Conservation (phyloP, 2,888 invertebrate genomes). For the Lasioglossum malachurum region DNA sequence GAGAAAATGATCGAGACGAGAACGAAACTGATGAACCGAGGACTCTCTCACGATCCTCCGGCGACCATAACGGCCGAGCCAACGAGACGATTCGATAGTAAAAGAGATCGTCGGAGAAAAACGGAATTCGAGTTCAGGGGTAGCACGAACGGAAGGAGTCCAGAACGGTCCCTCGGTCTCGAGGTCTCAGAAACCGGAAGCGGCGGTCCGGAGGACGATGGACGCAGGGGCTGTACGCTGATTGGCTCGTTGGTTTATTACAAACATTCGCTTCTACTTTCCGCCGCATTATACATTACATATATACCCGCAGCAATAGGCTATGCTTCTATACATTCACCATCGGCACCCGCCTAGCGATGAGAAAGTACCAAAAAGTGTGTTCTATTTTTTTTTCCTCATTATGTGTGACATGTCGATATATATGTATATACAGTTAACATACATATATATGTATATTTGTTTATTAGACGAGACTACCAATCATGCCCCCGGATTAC, state of each 20-base stretch:
- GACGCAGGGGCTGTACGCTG: constrained; percentile 83
- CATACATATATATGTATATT: neutral
- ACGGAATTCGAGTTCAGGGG: neutral
- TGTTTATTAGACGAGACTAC: neutral
- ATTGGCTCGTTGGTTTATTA: constrained; percentile 84
- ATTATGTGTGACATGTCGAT: constrained; percentile 37
- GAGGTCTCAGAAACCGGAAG: constrained; percentile 72
- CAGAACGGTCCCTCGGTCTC: constrained; percentile 69
- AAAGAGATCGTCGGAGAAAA: neutral
- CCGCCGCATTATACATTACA: constrained; percentile 79
- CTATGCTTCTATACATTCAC: constrained; percentile 80
- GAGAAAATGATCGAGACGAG: neutral
- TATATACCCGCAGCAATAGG: constrained; percentile 80
- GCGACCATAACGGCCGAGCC: neutral
- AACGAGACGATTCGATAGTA: neutral
- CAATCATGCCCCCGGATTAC: neutral
- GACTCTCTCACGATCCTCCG: neutral
- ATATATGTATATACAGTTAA: neutral
- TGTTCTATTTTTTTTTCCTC: neutral
- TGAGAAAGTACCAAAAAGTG: constrained; percentile 70
- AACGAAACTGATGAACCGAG: neutral
- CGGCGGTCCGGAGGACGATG: constrained; percentile 77
- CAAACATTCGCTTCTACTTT: constrained; percentile 83
- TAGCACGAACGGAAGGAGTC: constrained; percentile 20
- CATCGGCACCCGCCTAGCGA: constrained; percentile 83